phyloP scores from a whole-genome alignment of 23 tunicate species.

The Phallusia fumigata region DNA sequence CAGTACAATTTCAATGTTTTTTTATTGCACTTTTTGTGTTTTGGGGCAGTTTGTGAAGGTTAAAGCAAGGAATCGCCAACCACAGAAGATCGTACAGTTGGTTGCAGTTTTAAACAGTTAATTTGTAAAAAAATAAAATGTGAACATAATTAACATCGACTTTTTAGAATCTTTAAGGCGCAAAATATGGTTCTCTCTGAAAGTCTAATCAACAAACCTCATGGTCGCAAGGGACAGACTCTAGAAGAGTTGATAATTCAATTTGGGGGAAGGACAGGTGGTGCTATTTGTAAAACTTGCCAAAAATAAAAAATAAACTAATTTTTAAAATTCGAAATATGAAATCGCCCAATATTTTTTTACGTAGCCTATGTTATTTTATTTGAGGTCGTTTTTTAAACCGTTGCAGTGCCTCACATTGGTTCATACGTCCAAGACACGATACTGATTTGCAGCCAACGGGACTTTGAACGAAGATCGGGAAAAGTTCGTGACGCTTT shows the following conservation, averaged over 20 bases:
- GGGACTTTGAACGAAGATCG: not conserved
- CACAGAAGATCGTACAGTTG: not conserved
- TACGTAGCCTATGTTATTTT: too few species aligned
- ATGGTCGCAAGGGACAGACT: constrained; percentile 23
- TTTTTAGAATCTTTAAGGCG: constrained; percentile 20
- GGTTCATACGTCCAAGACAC: not conserved
- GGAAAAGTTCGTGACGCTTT: not conserved
- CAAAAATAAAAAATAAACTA: too few species aligned
- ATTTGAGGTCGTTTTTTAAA: not conserved
- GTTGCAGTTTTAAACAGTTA: too few species aligned
- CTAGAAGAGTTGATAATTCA: constrained; percentile 23
- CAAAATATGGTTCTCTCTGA: constrained; percentile 28
- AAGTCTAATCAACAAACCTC: constrained; percentile 3
- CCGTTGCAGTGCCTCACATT: not conserved
- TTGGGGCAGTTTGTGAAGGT: not conserved
- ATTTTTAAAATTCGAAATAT: too few species aligned
- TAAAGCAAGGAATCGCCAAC: not conserved
- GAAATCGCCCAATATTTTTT: too few species aligned
- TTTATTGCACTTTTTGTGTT: not conserved
- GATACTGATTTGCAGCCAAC: not conserved
- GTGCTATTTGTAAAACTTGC: too few species aligned
- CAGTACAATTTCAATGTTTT: not conserved
- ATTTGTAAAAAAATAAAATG: too few species aligned
- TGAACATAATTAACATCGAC: not conserved
- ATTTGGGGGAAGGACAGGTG: constrained; percentile 40